Percentiles rank a stretch among this genome's conserved stretches.
phyloP scores from a whole-genome alignment of 1,140 invertebrate genomes.

The Lordiphosa clarofinis region DNA sequence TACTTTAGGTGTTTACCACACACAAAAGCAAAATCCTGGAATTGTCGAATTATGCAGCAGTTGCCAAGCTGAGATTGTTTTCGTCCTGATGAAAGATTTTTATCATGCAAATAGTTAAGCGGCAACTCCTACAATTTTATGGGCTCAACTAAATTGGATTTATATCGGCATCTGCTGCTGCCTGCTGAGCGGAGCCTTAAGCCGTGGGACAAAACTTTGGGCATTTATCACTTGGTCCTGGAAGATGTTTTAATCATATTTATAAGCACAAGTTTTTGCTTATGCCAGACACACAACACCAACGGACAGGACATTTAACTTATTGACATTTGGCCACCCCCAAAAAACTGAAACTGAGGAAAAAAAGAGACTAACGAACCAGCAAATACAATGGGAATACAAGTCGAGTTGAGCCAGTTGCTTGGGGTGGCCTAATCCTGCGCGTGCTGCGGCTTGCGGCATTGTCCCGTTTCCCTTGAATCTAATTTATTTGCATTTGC shows the following conservation, averaged over 20 bases:
- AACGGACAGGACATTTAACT: conserved; percentile 44
- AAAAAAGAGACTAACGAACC: conserved; percentile 48
- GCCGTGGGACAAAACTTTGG: conserved; percentile 35
- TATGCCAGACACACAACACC: conserved; percentile 37
- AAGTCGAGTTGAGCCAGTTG: conserved; percentile 17
- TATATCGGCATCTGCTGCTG: conserved; percentile 60
- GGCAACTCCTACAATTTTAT: conserved; percentile 54
- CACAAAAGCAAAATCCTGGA: conserved; percentile 61
- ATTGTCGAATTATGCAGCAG: conserved; percentile 73
- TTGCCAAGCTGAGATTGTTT: conserved; percentile 38
- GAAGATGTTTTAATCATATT: conserved; percentile 77
- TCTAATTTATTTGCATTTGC: conserved; percentile 75
- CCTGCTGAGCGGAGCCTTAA: conserved; percentile 18
- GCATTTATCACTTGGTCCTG: conserved; percentile 62
- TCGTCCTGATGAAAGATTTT: conserved; percentile 75
- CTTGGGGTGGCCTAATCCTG: conserved; percentile 26
- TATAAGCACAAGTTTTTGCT: conserved; percentile 30
- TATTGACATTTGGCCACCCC: conserved; percentile 65
- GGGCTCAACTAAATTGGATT: conserved; percentile 74
- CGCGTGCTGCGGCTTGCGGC: conserved; percentile 49
- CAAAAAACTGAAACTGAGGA: background rate
- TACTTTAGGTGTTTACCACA: conserved; percentile 77
- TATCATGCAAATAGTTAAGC: conserved; percentile 74
- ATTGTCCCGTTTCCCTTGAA: conserved; percentile 44
- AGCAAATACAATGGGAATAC: conserved; percentile 58